Evolutionary conservation across 1,140 invertebrate species (phyloP).

Genomic region (Drosophila oshimai): DNA sequence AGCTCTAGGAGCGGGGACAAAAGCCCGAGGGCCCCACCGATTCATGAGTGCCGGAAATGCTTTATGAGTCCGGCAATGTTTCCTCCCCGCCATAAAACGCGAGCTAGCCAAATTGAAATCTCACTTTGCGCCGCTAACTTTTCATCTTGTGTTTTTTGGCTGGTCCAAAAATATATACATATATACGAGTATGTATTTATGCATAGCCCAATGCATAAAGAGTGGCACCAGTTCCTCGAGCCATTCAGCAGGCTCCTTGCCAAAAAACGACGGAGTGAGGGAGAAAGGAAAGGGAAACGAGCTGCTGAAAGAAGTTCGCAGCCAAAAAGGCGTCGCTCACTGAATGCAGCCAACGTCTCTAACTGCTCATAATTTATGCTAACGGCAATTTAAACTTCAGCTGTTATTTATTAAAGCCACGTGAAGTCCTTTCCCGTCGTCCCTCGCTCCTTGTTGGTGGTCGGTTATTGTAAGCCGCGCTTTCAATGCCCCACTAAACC

Average conservation of each 20-base stretch:
- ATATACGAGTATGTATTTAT: constrained; percentile 30
- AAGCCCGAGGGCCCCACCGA: constrained; percentile 43
- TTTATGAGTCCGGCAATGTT: constrained; percentile 70
- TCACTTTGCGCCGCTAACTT: constrained; percentile 40
- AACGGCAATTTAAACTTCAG: constrained; percentile 77
- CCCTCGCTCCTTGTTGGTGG: not conserved
- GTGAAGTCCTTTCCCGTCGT: constrained; percentile 11
- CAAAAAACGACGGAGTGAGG: constrained; percentile 12
- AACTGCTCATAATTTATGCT: constrained; percentile 79
- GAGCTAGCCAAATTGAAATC: constrained; percentile 70
- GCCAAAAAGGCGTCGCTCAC: constrained; percentile 57
- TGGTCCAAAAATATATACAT: constrained; percentile 17
- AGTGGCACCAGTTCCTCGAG: constrained; percentile 28
- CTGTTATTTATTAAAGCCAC: constrained; percentile 75
- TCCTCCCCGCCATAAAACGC: constrained; percentile 58
- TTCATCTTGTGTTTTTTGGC: constrained; percentile 28
- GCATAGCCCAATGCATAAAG: constrained; percentile 22
- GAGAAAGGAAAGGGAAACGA: constrained; percentile 17
- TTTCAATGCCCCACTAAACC: constrained; percentile 34
- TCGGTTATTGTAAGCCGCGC: constrained; percentile 35
- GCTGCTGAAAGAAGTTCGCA: constrained; percentile 27
- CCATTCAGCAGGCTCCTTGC: constrained; percentile 29
- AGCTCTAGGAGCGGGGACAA: constrained; percentile 12
- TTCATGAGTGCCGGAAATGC: constrained; percentile 77
- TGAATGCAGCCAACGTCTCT: constrained; percentile 61